These are phyloP conservation scores for Hippasteria phrygiana DNA, from an alignment of 53 echinoderm and acorn worm genomes.

Conservation along the genomic window DNA sequence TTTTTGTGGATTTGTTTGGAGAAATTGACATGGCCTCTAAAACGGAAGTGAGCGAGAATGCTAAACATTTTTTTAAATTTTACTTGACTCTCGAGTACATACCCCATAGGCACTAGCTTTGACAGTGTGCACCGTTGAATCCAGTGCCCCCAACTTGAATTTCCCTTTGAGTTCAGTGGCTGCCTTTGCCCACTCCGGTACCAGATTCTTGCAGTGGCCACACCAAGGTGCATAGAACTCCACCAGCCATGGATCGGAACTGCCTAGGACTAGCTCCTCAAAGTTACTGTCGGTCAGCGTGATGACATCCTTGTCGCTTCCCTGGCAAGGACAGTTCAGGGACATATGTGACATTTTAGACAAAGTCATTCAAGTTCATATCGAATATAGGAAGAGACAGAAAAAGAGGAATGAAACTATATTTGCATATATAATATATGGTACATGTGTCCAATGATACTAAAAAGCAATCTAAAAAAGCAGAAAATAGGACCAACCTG, in stretches of 20 bases:
- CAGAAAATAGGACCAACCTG: too few relatives aligned
- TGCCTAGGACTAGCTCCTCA: slow-evolving; percentile 76
- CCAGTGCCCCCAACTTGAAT: slow-evolving; percentile 90
- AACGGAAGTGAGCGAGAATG: too few relatives aligned
- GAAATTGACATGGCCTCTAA: neutral
- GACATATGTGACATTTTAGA: too few relatives aligned
- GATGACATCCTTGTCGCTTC: slow-evolving; percentile 77
- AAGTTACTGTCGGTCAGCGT: slow-evolving; percentile 93
- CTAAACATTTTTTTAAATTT: too few relatives aligned
- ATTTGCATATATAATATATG: too few relatives aligned
- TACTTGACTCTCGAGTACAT: slow-evolving; percentile 41
- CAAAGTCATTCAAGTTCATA: too few relatives aligned
- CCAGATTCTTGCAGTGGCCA: slow-evolving; percentile 91
- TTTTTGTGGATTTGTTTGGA: too few relatives aligned
- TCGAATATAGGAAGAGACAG: too few relatives aligned
- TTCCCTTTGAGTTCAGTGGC: slow-evolving; percentile 90
- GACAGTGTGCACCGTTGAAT: slow-evolving; percentile 84
- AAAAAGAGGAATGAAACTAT: too few relatives aligned
- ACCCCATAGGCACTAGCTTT: slow-evolving; percentile 74
- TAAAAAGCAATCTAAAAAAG: too few relatives aligned
- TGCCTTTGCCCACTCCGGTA: slow-evolving; percentile 89
- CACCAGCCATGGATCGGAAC: slow-evolving; percentile 85
- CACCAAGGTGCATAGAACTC: slow-evolving; percentile 99
- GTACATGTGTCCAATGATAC: too few relatives aligned
- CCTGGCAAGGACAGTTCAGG: slow-evolving; percentile 40